Percentiles rank a stretch among this genome's conserved stretches.
Conservation (phyloP, 2,113 vertebrate species). For the Nothoprocta pentlandii region DNA sequence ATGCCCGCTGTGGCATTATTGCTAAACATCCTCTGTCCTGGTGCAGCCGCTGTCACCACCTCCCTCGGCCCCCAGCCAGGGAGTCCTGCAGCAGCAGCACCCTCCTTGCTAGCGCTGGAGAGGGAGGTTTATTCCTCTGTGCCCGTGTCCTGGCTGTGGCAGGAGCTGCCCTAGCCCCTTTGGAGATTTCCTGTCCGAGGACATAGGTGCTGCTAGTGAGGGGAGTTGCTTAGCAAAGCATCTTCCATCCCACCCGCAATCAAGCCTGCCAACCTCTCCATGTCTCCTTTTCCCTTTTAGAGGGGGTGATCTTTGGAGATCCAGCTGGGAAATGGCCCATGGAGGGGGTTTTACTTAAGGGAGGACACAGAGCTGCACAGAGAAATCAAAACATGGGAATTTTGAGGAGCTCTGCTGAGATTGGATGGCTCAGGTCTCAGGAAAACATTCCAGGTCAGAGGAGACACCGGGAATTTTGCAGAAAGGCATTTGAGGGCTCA, state of each 20-base stretch:
- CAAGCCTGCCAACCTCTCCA: neutral
- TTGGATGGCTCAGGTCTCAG: fast-evolving
- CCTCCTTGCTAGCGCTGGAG: neutral
- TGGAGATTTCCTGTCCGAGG: fast-evolving
- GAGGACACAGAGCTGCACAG: neutral
- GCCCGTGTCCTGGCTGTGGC: neutral
- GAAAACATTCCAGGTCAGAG: neutral
- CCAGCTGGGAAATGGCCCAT: neutral
- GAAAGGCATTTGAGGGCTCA: neutral
- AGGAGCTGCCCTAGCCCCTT: neutral
- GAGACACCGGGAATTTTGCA: neutral
- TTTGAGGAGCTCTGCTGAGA: neutral
- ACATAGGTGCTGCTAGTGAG: neutral
- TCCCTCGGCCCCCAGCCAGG: neutral
- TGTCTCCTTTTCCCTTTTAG: neutral
- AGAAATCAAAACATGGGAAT: neutral
- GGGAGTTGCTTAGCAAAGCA: neutral
- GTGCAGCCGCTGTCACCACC: neutral
- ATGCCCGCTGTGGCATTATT: fast-evolving
- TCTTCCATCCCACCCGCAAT: neutral
- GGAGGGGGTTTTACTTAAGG: neutral
- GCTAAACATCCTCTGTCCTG: neutral
- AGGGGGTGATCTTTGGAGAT: neutral
- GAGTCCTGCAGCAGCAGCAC: neutral
- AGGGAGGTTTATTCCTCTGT: neutral